Evolutionary conservation across 2,888 invertebrate genomes (phyloP), one percentile per base, ranked within the genome.

Genomic region (Dasysyrphus tricinctus): DNA sequence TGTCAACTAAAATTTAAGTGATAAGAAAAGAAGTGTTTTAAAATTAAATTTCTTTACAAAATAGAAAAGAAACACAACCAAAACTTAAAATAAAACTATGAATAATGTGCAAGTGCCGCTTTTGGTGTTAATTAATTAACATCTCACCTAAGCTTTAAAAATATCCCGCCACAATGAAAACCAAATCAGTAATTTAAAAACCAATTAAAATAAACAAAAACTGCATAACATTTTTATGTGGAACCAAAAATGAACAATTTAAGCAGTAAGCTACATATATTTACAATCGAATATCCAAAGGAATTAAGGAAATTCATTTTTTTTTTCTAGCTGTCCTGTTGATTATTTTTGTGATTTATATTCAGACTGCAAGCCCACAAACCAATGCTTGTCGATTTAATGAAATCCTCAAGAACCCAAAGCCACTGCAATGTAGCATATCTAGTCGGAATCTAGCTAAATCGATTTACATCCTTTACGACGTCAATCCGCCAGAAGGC

Each of bases 401-500:
- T 24, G 75, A 79, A 16, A 59, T 86, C 39, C 72, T 86, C 39
- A 57, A 29, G 2, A 39, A 65, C 16, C 82, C 74, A 4, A n/a
- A 75, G 11, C 16, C 59, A n/a, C 1, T 32, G 11, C 78, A 86
- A 59, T 86, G 86, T 57, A 63, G 70, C 39, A 16, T 6, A 11
- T 70, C 65, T 8, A 63, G 37, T n/a, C 44, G 47, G 4, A 29
- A 80, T 2, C 65, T 90, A 34, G 88, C 88, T 0, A 91, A 91
- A 59, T 83, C 89, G 9, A 88, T 91, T 56, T 97, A 96, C 90
- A 93, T 99, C 74, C 94, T 99, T 65, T 99, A 98, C 92, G 98
- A 98, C 91, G 96, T 99, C 0, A 99, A 99, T 93, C 96, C 96
- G 3, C 96, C 97, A 0, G 99, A 99, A 93, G 99, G 99, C 0